Base-by-base conservation (phyloP, 2,797 vertebrate species). In the Gymnodraco acuticeps region DNA sequence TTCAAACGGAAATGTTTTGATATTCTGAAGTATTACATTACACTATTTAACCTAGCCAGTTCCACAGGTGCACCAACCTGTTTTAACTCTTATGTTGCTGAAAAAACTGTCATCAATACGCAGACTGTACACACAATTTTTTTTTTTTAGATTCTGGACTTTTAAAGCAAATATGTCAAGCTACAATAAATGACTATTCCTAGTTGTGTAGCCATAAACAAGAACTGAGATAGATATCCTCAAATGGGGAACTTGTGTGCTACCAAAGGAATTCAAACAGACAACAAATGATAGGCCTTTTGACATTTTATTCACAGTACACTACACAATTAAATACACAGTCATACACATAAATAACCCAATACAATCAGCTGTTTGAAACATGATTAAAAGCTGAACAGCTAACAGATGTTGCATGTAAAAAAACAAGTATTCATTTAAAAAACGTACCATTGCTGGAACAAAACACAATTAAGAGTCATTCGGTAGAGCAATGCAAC, bases 21-120 rank as follows among this genome's bases (percentile, higher is more conserved):
- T 27, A 27, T 27, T 27, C 27, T 27, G 27, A 27, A 27, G 33
- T 38, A 38, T 38, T 38, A 38, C 33, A 38, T 38, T 16, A 38
- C 17, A 4, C 1, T 5, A 8, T 43, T 12, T 38, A 52, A 73
- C 2, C 11, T 15, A 17, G 10, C 0, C 9, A 23, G 15, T 8
- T 31, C 54, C n/a, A 60, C 67, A 60, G 53, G 53, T 70, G 46
- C 42, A n/a, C 3, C 17, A 14, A 66, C 59, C 58, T 63, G 45
- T 52, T 17, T 47, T 13, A 7, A 16, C 13, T 9, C 15, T 20
- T 5, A 20, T 23, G 23, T 3, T 20, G 23, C 13, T 8, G 38
- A 14, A 27, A 27, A 10, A 9, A 46, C 8, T 45, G n/a, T n/a
- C 5, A 16, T 10, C 16, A 20, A 71, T 51, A 52, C 31, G 27